Evolutionary conservation across 2,797 vertebrate genomes (phyloP).

Genomic region (Naso thynnoides): DNA sequence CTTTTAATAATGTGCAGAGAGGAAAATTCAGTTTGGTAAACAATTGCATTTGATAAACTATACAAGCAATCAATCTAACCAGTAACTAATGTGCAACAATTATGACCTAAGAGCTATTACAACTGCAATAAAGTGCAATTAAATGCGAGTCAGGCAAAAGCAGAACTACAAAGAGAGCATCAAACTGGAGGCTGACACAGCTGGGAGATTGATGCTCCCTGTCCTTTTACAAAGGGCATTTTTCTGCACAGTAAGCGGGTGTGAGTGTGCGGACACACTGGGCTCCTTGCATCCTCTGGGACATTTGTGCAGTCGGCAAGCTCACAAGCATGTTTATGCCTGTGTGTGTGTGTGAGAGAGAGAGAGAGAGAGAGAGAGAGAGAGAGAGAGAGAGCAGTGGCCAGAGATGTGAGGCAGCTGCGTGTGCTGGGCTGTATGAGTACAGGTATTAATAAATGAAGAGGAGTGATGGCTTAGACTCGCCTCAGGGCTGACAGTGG

Average conservation of each 20-base stretch:
- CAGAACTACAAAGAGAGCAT: slow-evolving; percentile 62
- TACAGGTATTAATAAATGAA: slow-evolving; percentile 85
- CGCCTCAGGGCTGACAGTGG: slow-evolving; percentile 76
- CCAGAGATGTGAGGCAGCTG: slow-evolving; percentile 62
- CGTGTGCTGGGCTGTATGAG: slow-evolving; percentile 72
- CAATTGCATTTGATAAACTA: slow-evolving; percentile 22
- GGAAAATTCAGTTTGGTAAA: slow-evolving; percentile 10
- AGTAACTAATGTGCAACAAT: slow-evolving; percentile 30
- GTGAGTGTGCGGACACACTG: slow-evolving; percentile 74
- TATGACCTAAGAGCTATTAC: slow-evolving; percentile 28
- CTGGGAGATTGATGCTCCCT: slow-evolving; percentile 77
- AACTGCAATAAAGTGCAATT: slow-evolving; percentile 57
- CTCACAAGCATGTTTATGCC: slow-evolving; percentile 21
- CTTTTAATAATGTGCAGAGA: neutral
- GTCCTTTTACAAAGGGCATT: slow-evolving; percentile 85
- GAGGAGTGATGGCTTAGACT: slow-evolving; percentile 82
- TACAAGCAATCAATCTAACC: slow-evolving; percentile 25
- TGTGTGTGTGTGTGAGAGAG: slow-evolving; percentile 26
- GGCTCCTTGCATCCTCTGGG: slow-evolving; percentile 75
- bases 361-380: neutral
- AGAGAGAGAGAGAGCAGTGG: slow-evolving; percentile 24
- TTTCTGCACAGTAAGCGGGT: slow-evolving; percentile 83
- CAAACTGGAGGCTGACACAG: slow-evolving; percentile 66
- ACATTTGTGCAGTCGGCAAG: slow-evolving; percentile 64
- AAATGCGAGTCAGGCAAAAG: slow-evolving; percentile 50